A percentile compares a stretch with the other conserved stretches of the same genome.
These are phyloP conservation scores for Macaria liturata DNA, from an alignment of 2,888 invertebrate species.

Conservation along the genomic window DNA sequence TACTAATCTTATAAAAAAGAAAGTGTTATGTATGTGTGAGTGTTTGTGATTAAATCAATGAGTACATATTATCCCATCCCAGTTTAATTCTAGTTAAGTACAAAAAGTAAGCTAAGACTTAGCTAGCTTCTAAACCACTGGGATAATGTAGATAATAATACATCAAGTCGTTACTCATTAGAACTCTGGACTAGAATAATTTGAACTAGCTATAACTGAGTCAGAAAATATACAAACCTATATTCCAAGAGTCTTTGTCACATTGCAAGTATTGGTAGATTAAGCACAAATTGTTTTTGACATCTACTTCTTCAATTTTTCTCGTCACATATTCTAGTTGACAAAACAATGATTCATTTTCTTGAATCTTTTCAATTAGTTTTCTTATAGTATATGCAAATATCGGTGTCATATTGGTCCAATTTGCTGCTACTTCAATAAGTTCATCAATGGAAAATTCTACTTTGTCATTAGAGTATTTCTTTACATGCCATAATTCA, in stretches of 20 bases:
- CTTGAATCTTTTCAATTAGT: constrained; percentile 16
- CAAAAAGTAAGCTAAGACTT: too few species aligned
- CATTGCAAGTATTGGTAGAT: constrained; percentile 20
- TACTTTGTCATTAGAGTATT: constrained; percentile 6
- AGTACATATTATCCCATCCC: too few species aligned
- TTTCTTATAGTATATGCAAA: not conserved
- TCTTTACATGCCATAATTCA: constrained; percentile 5
- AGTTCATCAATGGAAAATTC: not conserved
- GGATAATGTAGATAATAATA: too few species aligned
- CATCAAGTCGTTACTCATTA: too few species aligned
- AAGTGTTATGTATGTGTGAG: too few species aligned
- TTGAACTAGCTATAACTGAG: too few species aligned
- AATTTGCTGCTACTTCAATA: not conserved
- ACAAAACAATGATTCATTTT: constrained; percentile 13
- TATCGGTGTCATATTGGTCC: not conserved
- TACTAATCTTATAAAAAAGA: too few species aligned
- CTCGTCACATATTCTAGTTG: constrained; percentile 22
- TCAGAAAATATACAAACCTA: too few species aligned
- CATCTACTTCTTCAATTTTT: constrained; percentile 18
- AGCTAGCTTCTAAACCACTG: too few species aligned
- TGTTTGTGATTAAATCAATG: too few species aligned
- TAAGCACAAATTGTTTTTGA: constrained; percentile 13
- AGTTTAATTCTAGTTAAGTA: too few species aligned
- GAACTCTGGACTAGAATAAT: too few species aligned
- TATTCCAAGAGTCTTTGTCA: not conserved